Percentiles rank a stretch among this genome's conserved stretches.
Conservation (phyloP, 1,140 invertebrate genomes). For the Euborellia annulipes region DNA sequence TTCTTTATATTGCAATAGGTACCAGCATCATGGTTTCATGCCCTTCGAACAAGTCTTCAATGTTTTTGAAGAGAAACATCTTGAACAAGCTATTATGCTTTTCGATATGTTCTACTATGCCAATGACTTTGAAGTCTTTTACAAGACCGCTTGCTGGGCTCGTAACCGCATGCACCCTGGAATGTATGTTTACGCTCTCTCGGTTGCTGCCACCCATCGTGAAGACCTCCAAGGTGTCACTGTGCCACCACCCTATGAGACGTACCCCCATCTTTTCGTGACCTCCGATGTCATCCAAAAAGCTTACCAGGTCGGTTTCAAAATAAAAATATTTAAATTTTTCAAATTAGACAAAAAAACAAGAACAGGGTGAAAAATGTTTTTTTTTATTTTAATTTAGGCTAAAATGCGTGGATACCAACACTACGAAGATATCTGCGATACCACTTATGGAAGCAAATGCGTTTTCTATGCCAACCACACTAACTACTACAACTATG, state of each 20-base stretch:
- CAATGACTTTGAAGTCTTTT: conserved; percentile 47
- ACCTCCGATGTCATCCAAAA: conserved; percentile 38
- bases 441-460: too few species aligned
- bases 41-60: conserved; percentile 43
- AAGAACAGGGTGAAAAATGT: too few species aligned
- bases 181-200: conserved; percentile 43
- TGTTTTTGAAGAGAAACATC: conserved; percentile 38
- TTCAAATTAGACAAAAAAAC: too few species aligned
- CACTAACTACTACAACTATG: too few species aligned
- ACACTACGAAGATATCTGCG: too few species aligned
- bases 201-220: conserved; percentile 40
- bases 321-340: too few species aligned
- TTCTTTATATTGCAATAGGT: too few species aligned
- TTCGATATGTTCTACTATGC: conserved; percentile 53
- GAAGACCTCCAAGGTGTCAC: conserved; percentile 35
- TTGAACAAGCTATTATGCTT: conserved; percentile 40
- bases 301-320: conserved; percentile 33
- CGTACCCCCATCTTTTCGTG: conserved; percentile 47
- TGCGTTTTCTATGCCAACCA: too few species aligned
- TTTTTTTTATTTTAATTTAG: too few species aligned
- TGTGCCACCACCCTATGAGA: conserved; percentile 47
- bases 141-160: conserved; percentile 42
- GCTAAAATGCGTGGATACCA: too few species aligned
- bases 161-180: conserved; percentile 42
- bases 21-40: conserved; percentile 36